Evolutionary conservation across 2,888 invertebrate species (phyloP), one percentile per base, ranked within the genome.

Genomic region (Celastrina argiolus): DNA sequence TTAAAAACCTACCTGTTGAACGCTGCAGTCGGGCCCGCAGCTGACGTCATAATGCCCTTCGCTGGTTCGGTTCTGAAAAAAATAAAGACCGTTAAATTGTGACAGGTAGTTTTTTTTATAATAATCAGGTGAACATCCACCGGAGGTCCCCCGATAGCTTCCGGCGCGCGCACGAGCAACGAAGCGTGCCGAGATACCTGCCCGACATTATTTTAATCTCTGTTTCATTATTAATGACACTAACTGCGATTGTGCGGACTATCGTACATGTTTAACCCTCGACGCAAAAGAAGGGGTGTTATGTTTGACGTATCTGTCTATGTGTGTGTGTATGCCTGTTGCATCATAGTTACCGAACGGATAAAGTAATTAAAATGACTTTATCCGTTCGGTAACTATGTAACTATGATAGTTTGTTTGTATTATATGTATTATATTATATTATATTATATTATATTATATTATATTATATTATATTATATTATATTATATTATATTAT

Each of bases 1-100:
- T 42, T 26, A 59, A 34, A 16, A 34, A 79, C 87, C 91, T 90
- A 95, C 95, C 92, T 95, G 95, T 81, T 94, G 93, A 68, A 94
- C 92, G 81, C 94, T 94, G 87, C 95, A 95, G 70, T 94, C 93
- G 45, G 92, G 92, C 41, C 94, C 94, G 76, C 95, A 95, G 72
- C 93, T 94, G 65, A 94, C 93, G 78, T 94, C 94, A 74, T 93
- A 94, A 76, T 93, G 93, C n/a, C 92, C 92, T 74, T 94, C 93
- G 73, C 94, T 94, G 70, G 95, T 94, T 73, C 94, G 93, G 81
- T 94, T 95, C 95, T 95, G 93, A 16, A 79, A 76, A 68, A 67
- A 73, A 74, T 69, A 56, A 39, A n/a, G 12, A 18, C 41, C 31
- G 58, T 41, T 41, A 65, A 39, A 66, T 64, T 69, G 69, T 69